phyloP scores from a whole-genome alignment of 2,797 vertebrate species.

The Sparus aurata region DNA sequence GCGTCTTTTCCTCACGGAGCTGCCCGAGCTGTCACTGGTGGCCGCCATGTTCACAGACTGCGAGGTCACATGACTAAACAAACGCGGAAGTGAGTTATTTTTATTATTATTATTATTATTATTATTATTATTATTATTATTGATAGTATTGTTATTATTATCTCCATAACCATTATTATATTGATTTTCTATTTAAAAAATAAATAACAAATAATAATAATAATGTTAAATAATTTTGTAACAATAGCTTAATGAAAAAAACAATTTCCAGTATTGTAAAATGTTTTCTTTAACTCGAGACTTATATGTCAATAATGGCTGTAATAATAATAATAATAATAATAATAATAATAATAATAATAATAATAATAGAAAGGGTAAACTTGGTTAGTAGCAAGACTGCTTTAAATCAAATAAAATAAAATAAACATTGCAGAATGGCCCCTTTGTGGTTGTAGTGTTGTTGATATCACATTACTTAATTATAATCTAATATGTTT shows the following conservation, averaged over 20 bases:
- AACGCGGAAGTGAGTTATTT: constrained; percentile 24
- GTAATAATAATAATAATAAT: no score
- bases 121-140: background rate
- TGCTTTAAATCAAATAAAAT: background rate
- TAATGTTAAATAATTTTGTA: no score
- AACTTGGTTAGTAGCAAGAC: no score
- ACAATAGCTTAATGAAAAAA: background rate
- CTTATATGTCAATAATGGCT: background rate
- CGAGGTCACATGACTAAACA: constrained; percentile 66
- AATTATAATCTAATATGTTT: background rate
- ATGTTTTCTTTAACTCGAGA: no score
- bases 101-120: background rate
- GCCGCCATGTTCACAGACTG: constrained; percentile 77
- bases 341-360: background rate
- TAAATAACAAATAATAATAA: background rate
- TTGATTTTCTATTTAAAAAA: no score
- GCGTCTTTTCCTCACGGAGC: constrained; percentile 74
- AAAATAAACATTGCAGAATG: background rate
- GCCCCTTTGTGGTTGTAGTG: background rate
- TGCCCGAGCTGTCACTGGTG: constrained; percentile 17
- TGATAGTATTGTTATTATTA: background rate
- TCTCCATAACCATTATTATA: no score
- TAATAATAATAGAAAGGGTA: background rate
- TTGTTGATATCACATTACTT: no score
- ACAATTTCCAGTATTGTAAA: background rate